Evolutionary conservation across 2,888 invertebrate species (phyloP).

Genomic region (Noctua fimbriata): DNA sequence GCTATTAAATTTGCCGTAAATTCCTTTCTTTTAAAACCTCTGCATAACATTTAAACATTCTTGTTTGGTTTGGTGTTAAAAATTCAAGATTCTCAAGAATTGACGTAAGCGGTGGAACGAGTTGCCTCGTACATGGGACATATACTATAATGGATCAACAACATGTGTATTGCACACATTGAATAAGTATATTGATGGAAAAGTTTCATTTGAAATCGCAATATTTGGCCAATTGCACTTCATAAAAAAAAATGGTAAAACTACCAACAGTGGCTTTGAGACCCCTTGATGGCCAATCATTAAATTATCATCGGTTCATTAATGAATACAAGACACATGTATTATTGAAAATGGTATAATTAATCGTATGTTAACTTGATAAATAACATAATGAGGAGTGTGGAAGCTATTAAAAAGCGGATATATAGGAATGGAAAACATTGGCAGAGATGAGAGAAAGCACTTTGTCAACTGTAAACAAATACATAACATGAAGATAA

Average conservation of each 20-base stretch:
- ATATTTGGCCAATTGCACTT: not conserved
- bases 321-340: not conserved
- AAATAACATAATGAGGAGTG: slow-evolving; percentile 35
- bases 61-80: slow-evolving; percentile 25
- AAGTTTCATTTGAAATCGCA: not conserved
- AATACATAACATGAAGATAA: slow-evolving; percentile 34
- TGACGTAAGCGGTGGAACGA: slow-evolving; percentile 51
- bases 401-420: slow-evolving; percentile 15
- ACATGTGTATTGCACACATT: slow-evolving; percentile 3
- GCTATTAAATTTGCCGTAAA: not conserved
- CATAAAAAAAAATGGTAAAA: not conserved
- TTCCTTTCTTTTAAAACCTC: slow-evolving; percentile 4
- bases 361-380: slow-evolving; percentile 18
- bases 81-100: slow-evolving; percentile 21
- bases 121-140: slow-evolving; percentile 15
- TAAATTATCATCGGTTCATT: not conserved
- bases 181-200: not conserved
- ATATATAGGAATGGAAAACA: slow-evolving; percentile 44
- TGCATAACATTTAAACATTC: not conserved
- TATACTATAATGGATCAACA: slow-evolving; percentile 29
- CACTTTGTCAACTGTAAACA: slow-evolving; percentile 15
- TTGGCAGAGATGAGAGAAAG: slow-evolving; percentile 41
- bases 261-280: not conserved
- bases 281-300: not conserved
- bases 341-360: slow-evolving; percentile 12